A percentile compares a stretch with the other conserved stretches of the same genome.
phyloP scores from a whole-genome alignment of 92 coral and sea anemone species.

The Palythoa caribaeorum region DNA sequence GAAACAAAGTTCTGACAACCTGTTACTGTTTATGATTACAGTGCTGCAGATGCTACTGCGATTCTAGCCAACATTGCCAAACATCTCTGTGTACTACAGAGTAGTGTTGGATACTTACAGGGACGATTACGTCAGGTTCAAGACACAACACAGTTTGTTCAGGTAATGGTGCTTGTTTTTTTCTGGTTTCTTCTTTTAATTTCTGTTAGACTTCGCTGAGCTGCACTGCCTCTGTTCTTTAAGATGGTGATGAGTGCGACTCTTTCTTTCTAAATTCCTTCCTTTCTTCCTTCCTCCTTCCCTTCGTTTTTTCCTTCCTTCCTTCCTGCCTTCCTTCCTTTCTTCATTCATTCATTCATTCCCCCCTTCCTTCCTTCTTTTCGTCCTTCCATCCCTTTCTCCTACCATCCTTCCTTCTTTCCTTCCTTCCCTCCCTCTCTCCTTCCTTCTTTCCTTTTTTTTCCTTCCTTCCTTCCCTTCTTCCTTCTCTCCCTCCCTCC shows the following conservation, averaged over 20 bases:
- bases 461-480: background rate
- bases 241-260: background rate
- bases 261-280: background rate
- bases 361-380: background rate
- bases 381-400: background rate
- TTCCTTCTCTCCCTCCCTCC: background rate
- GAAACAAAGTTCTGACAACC: background rate
- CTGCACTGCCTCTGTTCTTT: background rate
- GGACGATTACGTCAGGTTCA: constrained; percentile 71
- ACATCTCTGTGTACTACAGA: constrained; percentile 77
- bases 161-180: constrained; percentile 56
- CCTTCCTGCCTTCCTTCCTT: no score
- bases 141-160: constrained; percentile 82
- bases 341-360: no score
- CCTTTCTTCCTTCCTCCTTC: background rate
- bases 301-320: no score
- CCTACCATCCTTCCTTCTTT: background rate
- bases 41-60: constrained; percentile 86
- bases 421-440: background rate
- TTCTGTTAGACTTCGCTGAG: background rate
- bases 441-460: background rate
- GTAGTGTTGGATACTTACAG: constrained; percentile 84
- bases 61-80: constrained; percentile 89
- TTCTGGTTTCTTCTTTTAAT: background rate
- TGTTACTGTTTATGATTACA: background rate